Conservation (phyloP, 2,888 invertebrate genomes). For the Epiblema foenella region DNA sequence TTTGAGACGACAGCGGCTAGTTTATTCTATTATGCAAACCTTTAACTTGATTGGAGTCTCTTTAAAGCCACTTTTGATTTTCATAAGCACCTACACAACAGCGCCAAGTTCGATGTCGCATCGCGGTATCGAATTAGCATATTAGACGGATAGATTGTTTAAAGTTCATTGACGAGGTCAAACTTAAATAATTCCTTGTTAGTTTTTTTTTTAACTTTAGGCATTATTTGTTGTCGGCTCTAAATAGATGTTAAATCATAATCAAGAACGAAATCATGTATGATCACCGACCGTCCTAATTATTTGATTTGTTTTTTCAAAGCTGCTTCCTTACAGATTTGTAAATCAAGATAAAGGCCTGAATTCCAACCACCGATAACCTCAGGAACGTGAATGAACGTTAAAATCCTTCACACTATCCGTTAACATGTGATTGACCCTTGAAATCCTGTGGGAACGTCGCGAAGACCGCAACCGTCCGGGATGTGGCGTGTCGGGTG, state of each 20-base stretch:
- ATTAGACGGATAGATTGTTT: slow-evolving; percentile 23
- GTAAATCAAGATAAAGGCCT: background rate
- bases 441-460: slow-evolving; percentile 61
- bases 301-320: background rate
- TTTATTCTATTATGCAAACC: slow-evolving; percentile 28
- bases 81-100: slow-evolving; percentile 32
- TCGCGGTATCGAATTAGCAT: slow-evolving; percentile 29
- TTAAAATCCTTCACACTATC: slow-evolving; percentile 29
- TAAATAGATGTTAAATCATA: too few species aligned
- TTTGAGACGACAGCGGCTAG: background rate
- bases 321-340: background rate
- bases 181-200: background rate
- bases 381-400: slow-evolving; percentile 20
- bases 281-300: background rate
- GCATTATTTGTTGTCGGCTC: background rate
- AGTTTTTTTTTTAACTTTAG: background rate
- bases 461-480: slow-evolving; percentile 74
- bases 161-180: slow-evolving; percentile 27
- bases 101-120: slow-evolving; percentile 19
- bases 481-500: slow-evolving; percentile 82
- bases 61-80: slow-evolving; percentile 40
- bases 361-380: background rate
- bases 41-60: slow-evolving; percentile 2
- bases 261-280: background rate
- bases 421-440: slow-evolving; percentile 31